Conservation (phyloP, 2,797 vertebrate genomes). For the Mustela erminea region DNA sequence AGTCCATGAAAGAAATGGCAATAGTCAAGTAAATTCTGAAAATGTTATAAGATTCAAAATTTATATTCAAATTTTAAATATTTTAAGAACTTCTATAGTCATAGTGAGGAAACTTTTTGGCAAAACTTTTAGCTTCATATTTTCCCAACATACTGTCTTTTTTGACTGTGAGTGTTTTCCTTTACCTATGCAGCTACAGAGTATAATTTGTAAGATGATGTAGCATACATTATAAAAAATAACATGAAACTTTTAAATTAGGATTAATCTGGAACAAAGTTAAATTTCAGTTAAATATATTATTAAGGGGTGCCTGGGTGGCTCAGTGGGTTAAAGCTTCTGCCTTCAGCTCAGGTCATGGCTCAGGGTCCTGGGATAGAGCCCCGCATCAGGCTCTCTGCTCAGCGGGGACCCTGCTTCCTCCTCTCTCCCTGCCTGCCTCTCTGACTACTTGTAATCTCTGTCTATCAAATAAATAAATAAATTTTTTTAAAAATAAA, state of each 20-base stretch:
- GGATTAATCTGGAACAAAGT: not conserved
- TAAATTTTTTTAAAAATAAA: too few relatives aligned
- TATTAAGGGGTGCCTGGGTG: not conserved
- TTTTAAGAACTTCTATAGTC: not conserved
- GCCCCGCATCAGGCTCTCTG: too few relatives aligned
- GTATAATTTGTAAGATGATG: not conserved
- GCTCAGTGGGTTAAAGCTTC: too few relatives aligned
- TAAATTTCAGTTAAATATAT: not conserved
- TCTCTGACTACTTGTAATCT: too few relatives aligned
- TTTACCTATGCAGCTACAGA: not conserved
- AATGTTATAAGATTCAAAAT: not conserved
- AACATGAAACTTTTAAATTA: not conserved
- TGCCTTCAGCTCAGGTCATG: too few relatives aligned
- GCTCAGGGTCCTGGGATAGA: too few relatives aligned
- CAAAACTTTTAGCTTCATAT: not conserved
- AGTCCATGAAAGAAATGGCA: not conserved
- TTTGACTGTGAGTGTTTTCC: not conserved
- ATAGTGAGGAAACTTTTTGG: not conserved
- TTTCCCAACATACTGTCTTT: not conserved
- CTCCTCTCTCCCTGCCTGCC: too few relatives aligned
- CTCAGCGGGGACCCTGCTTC: too few relatives aligned
- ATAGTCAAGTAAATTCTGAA: not conserved
- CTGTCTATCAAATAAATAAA: too few relatives aligned
- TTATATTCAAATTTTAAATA: not conserved
- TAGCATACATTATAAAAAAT: not conserved